phyloP scores from a whole-genome alignment of 1,140 invertebrate species.

The Cydia pomonella region DNA sequence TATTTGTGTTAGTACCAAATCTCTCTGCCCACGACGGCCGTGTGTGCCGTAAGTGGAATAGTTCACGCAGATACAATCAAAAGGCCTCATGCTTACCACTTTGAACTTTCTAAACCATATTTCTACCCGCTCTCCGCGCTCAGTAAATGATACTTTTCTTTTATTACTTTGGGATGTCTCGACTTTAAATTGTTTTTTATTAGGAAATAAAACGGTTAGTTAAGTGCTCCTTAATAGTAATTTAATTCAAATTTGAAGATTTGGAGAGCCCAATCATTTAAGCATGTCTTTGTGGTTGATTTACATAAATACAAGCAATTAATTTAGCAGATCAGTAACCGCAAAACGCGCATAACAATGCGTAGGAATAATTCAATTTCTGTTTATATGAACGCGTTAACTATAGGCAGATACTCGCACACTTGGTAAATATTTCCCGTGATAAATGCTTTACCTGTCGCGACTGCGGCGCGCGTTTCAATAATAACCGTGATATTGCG shows the following conservation, averaged over 20 bases:
- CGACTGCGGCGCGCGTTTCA: slow-evolving; percentile 70
- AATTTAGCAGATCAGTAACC: background rate
- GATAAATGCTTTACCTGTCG: slow-evolving; percentile 78
- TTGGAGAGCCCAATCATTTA: background rate
- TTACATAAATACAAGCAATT: slow-evolving; percentile 14
- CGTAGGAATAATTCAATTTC: slow-evolving; percentile 12
- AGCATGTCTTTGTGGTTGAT: slow-evolving; percentile 4
- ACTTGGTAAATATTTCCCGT: slow-evolving; percentile 69
- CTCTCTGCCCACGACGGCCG: slow-evolving; percentile 55
- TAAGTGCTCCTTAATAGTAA: background rate
- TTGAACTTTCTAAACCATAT: slow-evolving; percentile 63
- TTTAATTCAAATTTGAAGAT: slow-evolving; percentile 6
- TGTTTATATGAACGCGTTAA: slow-evolving; percentile 26
- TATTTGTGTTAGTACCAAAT: slow-evolving; percentile 58
- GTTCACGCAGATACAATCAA: slow-evolving; percentile 60
- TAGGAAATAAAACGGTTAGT: slow-evolving; percentile 13
- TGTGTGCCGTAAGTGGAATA: slow-evolving; percentile 61
- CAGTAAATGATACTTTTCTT: slow-evolving; percentile 35
- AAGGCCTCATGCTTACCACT: slow-evolving; percentile 51
- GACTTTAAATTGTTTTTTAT: slow-evolving; percentile 15
- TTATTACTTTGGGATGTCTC: slow-evolving; percentile 31
- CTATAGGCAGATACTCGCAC: slow-evolving; percentile 33
- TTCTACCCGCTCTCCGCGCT: slow-evolving; percentile 26
- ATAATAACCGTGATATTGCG: slow-evolving; percentile 80
- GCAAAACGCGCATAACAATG: slow-evolving; percentile 1